These are phyloP conservation scores for Drosophila kepulauana DNA, from an alignment of 1,140 invertebrate species.

Conservation along the genomic window DNA sequence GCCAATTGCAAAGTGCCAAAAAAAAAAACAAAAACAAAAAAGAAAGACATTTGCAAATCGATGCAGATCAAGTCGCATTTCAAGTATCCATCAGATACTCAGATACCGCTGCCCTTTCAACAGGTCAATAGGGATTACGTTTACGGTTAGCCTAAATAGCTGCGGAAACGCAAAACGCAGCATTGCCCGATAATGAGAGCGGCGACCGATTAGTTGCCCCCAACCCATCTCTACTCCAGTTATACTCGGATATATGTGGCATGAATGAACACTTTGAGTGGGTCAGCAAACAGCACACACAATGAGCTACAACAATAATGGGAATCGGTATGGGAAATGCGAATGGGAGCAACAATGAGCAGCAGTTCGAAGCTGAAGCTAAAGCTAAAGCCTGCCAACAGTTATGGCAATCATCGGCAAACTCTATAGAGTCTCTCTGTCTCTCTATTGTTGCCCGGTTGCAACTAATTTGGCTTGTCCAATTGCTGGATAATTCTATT, in stretches of 20 bases:
- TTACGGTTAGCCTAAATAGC: constrained; percentile 54
- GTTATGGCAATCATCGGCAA: constrained; percentile 37
- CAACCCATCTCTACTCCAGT: neutral
- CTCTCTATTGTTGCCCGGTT: constrained; percentile 14
- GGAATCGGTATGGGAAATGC: constrained; percentile 42
- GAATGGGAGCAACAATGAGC: constrained; percentile 46
- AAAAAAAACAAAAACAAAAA: constrained; percentile 7
- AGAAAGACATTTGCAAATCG: constrained; percentile 8
- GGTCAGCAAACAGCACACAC: constrained; percentile 45
- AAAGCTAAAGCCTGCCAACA: constrained; percentile 36
- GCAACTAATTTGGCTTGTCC: constrained; percentile 35
- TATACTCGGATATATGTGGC: constrained; percentile 16
- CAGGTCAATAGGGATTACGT: constrained; percentile 44
- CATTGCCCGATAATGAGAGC: constrained; percentile 47
- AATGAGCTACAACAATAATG: constrained; percentile 28
- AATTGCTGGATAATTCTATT: constrained; percentile 15
- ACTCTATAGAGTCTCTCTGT: too few species aligned
- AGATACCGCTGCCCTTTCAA: constrained; percentile 29
- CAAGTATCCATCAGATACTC: constrained; percentile 1
- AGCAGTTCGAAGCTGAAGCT: constrained; percentile 1
- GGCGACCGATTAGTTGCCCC: constrained; percentile 42
- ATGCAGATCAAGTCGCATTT: neutral
- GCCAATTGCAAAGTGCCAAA: constrained; percentile 54
- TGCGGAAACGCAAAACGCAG: constrained; percentile 43
- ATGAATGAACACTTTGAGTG: constrained; percentile 56